A percentile compares a stretch with the other conserved stretches of the same genome.
Evolutionary conservation across 2,888 invertebrate species (phyloP).

Genomic region (Lithophane socia): DNA sequence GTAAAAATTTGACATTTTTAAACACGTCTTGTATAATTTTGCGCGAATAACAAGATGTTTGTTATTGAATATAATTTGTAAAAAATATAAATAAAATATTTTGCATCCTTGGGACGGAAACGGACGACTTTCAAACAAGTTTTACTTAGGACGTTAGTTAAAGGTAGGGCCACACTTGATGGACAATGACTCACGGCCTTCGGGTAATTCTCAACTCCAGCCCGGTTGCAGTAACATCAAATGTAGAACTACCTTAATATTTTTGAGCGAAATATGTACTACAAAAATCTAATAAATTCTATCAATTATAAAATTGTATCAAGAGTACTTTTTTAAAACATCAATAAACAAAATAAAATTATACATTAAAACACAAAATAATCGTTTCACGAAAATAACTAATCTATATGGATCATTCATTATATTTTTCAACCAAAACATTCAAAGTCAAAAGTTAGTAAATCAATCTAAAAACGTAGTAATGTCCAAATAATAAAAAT

Average conservation of each 20-base stretch:
- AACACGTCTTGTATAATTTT: constrained; percentile 54
- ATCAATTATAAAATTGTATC: constrained; percentile 31
- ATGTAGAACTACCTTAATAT: constrained; percentile 31
- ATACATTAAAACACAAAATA: constrained; percentile 71
- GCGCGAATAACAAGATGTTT: constrained; percentile 54
- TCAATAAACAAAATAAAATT: constrained; percentile 55
- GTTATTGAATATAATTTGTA: constrained; percentile 44
- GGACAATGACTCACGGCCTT: neutral
- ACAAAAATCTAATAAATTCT: constrained; percentile 40
- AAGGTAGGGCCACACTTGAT: constrained; percentile 37
- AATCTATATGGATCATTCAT: constrained; percentile 45
- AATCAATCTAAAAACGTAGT: constrained; percentile 58
- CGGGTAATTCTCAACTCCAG: neutral
- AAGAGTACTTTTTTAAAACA: constrained; percentile 24
- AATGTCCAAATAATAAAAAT: constrained; percentile 60
- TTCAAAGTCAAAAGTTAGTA: constrained; percentile 57
- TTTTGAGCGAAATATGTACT: constrained; percentile 62
- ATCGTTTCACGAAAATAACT: constrained; percentile 87
- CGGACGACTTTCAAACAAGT: constrained; percentile 61
- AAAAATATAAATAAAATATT: constrained; percentile 63
- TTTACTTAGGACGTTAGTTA: constrained; percentile 61
- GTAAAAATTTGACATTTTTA: constrained; percentile 35
- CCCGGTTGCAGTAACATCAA: neutral
- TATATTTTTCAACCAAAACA: constrained; percentile 51
- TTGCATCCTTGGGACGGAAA: constrained; percentile 77